These are phyloP conservation scores for Tor tambroides DNA, from an alignment of 2,113 vertebrate genomes.

Conservation along the genomic window DNA sequence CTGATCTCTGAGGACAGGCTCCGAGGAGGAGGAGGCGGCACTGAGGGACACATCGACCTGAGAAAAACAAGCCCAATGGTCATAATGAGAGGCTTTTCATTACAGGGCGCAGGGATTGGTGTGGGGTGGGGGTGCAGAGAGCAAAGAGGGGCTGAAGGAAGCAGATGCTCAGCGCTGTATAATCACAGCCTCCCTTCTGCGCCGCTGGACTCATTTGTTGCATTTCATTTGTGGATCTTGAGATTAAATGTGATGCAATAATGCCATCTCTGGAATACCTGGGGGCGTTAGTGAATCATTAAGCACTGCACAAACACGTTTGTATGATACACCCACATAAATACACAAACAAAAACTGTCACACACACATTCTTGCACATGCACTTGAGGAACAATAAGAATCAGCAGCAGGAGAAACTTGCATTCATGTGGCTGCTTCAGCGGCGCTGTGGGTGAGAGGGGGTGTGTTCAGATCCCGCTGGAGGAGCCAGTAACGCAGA, in stretches of 20 bases:
- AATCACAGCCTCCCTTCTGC: conserved; percentile 6
- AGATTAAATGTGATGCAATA: conserved; percentile 71
- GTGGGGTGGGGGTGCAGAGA: background rate
- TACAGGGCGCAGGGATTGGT: background rate
- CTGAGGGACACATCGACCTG: conserved; percentile 62
- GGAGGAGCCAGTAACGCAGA: conserved; percentile 71
- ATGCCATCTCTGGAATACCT: conserved; percentile 61
- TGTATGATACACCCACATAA: conserved; percentile 30
- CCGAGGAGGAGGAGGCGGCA: conserved; percentile 39
- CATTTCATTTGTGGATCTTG: conserved; percentile 51
- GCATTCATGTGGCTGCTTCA: conserved; percentile 49
- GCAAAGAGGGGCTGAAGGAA: conserved; percentile 3
- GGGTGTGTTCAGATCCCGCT: conserved; percentile 59
- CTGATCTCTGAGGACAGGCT: conserved; percentile 35
- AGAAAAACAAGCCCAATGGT: conserved; percentile 74
- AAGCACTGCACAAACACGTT: conserved; percentile 50
- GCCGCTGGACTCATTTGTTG: conserved; percentile 54
- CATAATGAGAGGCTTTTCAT: conserved; percentile 52
- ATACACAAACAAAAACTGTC: conserved; percentile 47
- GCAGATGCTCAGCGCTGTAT: conserved; percentile 9
- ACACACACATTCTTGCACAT: conserved; percentile 33
- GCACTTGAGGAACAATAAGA: conserved; percentile 55
- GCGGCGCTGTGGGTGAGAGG: conserved; percentile 41
- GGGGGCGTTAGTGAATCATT: conserved; percentile 69
- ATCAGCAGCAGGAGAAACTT: conserved; percentile 55